Evolutionary conservation across 1,140 invertebrate genomes (phyloP).

Genomic region (Atta cephalotes): DNA sequence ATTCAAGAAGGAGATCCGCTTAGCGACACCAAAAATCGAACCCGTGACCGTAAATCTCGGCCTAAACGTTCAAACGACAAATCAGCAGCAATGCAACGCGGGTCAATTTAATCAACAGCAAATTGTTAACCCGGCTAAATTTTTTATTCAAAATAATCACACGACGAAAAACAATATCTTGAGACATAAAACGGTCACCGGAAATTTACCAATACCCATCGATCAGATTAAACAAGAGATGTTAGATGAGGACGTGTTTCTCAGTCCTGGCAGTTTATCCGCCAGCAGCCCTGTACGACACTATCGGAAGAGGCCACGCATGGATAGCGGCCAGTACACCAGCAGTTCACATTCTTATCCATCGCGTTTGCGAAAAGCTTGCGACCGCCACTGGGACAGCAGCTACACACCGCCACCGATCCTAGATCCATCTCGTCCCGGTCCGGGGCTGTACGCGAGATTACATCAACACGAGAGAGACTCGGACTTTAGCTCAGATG

Average conservation of each 20-base stretch:
- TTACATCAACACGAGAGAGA: conserved; percentile 84
- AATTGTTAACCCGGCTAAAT: conserved; percentile 83
- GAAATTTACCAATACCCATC: conserved; percentile 81
- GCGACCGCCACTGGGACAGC: conserved; percentile 87
- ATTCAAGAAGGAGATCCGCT: conserved; percentile 83
- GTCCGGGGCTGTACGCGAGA: conserved; percentile 93
- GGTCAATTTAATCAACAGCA: conserved; percentile 75
- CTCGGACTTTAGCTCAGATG: conserved; percentile 84
- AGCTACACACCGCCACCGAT: conserved; percentile 97
- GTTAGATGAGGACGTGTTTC: conserved; percentile 90
- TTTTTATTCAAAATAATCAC: conserved; percentile 82
- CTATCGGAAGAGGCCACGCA: conserved; percentile 89
- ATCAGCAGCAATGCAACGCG: conserved; percentile 75
- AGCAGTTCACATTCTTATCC: conserved; percentile 87
- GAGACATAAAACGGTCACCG: conserved; percentile 78
- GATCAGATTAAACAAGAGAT: conserved; percentile 87
- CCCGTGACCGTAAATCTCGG: conserved; percentile 75
- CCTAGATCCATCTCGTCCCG: conserved; percentile 94
- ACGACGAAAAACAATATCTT: conserved; percentile 74
- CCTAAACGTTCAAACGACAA: conserved; percentile 73
- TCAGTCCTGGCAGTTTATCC: conserved; percentile 91
- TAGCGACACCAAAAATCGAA: conserved; percentile 81
- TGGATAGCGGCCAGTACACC: conserved; percentile 87
- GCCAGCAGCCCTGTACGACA: conserved; percentile 88
- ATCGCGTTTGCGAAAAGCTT: conserved; percentile 87